A percentile compares a stretch with the other conserved stretches of the same genome.
Evolutionary conservation across 2,888 invertebrate species (phyloP).

Genomic region (Patella depressa): DNA sequence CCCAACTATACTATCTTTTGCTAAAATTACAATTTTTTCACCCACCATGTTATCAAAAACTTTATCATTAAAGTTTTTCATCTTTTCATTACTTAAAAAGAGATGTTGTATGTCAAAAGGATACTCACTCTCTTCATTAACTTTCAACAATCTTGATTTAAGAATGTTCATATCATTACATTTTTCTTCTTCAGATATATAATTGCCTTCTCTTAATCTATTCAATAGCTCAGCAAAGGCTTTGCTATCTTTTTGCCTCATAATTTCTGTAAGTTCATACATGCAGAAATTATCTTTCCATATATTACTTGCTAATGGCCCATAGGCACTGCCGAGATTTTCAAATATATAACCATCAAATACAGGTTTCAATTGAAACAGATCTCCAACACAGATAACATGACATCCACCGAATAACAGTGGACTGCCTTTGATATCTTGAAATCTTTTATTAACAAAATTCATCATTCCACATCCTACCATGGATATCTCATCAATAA

Average conservation of each 20-base stretch:
- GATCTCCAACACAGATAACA: no score
- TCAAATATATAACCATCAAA: no score
- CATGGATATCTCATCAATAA: conserved; percentile 46
- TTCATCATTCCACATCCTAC: conserved; percentile 33
- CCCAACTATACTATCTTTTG: neutral
- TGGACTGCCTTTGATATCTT: no score
- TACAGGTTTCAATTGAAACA: no score
- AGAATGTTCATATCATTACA: neutral
- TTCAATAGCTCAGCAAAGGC: conserved; percentile 44
- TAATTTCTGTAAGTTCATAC: conserved; percentile 31
- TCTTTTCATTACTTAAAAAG: neutral
- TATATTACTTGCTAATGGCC: conserved; percentile 18
- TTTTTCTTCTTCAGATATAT: neutral
- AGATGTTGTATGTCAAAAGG: neutral
- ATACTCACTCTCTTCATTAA: neutral
- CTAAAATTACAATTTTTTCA: neutral
- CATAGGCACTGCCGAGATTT: conserved; percentile 14
- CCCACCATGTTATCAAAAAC: neutral
- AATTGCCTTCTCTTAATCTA: conserved; percentile 39
- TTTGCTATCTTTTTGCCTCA: conserved; percentile 31
- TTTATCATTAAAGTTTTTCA: neutral
- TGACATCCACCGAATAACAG: no score
- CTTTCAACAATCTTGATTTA: neutral
- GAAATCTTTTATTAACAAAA: conserved; percentile 24
- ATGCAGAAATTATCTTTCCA: conserved; percentile 29